A percentile compares a stretch with the other conserved stretches of the same genome.
Conservation (phyloP, 1,140 invertebrate genomes). For the Zaprionus kolodkinae region DNA sequence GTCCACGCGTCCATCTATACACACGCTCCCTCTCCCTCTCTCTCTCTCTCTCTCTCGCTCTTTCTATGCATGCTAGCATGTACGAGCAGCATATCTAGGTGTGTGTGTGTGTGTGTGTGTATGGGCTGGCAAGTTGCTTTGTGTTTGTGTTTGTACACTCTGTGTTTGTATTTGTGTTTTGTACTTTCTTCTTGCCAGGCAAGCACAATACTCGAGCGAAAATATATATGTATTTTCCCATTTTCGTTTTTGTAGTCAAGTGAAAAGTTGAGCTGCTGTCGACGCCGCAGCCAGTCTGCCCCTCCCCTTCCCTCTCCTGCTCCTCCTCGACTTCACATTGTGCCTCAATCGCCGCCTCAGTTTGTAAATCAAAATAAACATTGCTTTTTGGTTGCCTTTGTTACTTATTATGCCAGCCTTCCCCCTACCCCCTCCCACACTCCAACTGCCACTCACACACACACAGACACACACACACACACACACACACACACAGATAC, state of each 20-base stretch:
- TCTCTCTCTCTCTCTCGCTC: too few species aligned
- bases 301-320: neutral
- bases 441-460: constrained; percentile 10
- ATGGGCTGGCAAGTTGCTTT: constrained; percentile 25
- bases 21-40: neutral
- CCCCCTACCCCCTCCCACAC: neutral
- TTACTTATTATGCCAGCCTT: constrained; percentile 58
- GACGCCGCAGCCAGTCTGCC: constrained; percentile 17
- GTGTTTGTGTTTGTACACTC: constrained; percentile 50
- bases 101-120: constrained; percentile 5
- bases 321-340: constrained; percentile 4
- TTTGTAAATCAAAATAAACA: constrained; percentile 75
- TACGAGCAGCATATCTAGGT: neutral
- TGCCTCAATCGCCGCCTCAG: constrained; percentile 41
- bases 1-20: constrained; percentile 22
- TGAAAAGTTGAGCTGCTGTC: constrained; percentile 63
- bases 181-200: constrained; percentile 19
- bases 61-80: neutral
- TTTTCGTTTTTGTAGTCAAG: constrained; percentile 46
- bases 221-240: constrained; percentile 57
- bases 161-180: constrained; percentile 41
- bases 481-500: constrained; percentile 22
- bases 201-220: constrained; percentile 36
- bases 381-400: constrained; percentile 70
- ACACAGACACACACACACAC: constrained; percentile 25